Conservation (phyloP, 1,140 invertebrate genomes). For the Hycleus phaleratus region DNA sequence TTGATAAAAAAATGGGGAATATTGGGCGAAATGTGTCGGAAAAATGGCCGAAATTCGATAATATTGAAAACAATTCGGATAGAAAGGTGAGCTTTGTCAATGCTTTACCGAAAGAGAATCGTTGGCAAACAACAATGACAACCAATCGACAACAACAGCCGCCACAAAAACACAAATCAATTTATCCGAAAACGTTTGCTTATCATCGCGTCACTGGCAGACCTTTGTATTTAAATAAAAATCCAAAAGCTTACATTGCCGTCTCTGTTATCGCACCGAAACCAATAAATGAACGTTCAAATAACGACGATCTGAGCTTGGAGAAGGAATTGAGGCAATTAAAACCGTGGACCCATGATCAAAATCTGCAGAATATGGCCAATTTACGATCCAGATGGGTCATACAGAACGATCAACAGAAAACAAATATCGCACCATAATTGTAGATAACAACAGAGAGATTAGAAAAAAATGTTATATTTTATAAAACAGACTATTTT, state of each 20-base stretch:
- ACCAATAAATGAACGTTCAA: conserved; percentile 8
- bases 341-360: conserved; percentile 32
- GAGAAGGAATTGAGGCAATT: conserved; percentile 37
- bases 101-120: background rate
- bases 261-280: conserved; percentile 39
- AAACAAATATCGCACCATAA: too few species aligned
- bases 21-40: conserved; percentile 1
- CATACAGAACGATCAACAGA: conserved; percentile 1
- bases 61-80: background rate
- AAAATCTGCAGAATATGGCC: conserved; percentile 23
- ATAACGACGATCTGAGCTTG: conserved; percentile 31
- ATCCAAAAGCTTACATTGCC: conserved; percentile 38
- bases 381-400: conserved; percentile 25
- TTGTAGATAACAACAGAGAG: too few species aligned
- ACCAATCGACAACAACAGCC: conserved; percentile 12
- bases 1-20: background rate
- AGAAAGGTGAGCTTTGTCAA: conserved; percentile 12
- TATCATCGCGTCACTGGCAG: conserved; percentile 38
- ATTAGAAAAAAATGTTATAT: too few species aligned
- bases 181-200: conserved; percentile 32
- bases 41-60: conserved; percentile 27
- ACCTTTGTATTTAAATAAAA: conserved; percentile 33
- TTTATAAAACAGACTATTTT: too few species aligned
- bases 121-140: background rate
- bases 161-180: conserved; percentile 1